Percentiles rank a stretch among this genome's conserved stretches.
Evolutionary conservation across 2,888 invertebrate species (phyloP).

Genomic region (Andrena praecox): DNA sequence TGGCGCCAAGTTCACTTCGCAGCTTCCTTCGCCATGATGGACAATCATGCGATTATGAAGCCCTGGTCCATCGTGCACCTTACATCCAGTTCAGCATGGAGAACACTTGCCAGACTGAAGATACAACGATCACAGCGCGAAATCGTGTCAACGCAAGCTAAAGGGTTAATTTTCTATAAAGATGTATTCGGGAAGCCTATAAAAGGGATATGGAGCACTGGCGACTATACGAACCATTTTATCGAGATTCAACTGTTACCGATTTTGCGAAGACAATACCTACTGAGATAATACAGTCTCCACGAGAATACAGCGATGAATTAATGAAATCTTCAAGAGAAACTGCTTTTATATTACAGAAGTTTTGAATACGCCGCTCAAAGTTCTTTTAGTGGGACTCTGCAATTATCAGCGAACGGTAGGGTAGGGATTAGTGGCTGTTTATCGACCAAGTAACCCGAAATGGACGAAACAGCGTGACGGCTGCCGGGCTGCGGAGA

Average conservation of each 20-base stretch:
- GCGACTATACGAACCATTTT: too few species aligned
- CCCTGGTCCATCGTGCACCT: neutral
- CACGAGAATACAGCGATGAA: too few species aligned
- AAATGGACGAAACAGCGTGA: neutral
- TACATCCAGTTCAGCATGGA: neutral
- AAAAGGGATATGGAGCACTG: too few species aligned
- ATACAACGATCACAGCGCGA: neutral
- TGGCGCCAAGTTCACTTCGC: neutral
- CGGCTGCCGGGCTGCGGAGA: conserved; percentile 38
- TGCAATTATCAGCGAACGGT: conserved; percentile 25
- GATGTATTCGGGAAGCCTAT: too few species aligned
- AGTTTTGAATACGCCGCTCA: neutral
- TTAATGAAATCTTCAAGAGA: neutral
- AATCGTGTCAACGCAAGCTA: too few species aligned
- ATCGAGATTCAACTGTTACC: too few species aligned
- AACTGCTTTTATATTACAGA: neutral
- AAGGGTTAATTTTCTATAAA: too few species aligned
- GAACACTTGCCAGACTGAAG: neutral
- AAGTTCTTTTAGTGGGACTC: neutral
- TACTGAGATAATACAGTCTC: too few species aligned
- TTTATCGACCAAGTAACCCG: conserved; percentile 44
- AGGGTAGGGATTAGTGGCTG: conserved; percentile 8
- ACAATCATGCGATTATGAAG: neutral
- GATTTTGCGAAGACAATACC: too few species aligned
- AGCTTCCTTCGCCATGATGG: neutral